Conservation (phyloP, 2,113 vertebrate genomes). For the Stigmatopora nigra region DNA sequence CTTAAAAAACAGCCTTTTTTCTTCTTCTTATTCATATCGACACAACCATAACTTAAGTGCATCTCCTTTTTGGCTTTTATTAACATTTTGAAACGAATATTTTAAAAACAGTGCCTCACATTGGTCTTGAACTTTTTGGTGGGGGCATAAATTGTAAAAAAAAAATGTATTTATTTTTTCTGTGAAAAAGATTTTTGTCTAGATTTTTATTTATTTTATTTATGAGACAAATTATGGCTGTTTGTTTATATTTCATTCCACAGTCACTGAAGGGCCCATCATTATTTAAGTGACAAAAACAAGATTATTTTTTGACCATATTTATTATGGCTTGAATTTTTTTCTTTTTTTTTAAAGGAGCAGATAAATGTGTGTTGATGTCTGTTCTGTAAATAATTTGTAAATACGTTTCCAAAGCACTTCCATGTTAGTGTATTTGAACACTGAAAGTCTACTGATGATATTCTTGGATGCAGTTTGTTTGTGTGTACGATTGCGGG, state of each 20-base stretch:
- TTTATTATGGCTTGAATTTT: conserved; percentile 60
- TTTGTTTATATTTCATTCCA: conserved; percentile 72
- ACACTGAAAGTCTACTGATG: conserved; percentile 67
- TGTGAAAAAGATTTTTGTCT: conserved; percentile 37
- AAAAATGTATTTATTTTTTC: conserved; percentile 66
- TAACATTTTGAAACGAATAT: neutral
- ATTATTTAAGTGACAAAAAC: conserved; percentile 56
- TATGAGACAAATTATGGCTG: conserved; percentile 73
- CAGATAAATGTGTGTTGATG: conserved; percentile 46
- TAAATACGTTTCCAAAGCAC: conserved; percentile 67
- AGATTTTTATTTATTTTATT: conserved; percentile 92
- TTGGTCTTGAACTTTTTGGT: conserved; percentile 43
- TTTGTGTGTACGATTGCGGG: conserved; percentile 21
- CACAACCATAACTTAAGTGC: conserved; percentile 45
- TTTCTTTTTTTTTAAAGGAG: conserved; percentile 41
- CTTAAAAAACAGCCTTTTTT: conserved; percentile 40
- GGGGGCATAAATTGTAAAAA: conserved; percentile 56
- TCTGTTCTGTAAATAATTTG: conserved; percentile 55
- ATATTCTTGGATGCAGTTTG: conserved; percentile 27
- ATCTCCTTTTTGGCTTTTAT: conserved; percentile 68
- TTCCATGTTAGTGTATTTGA: conserved; percentile 66
- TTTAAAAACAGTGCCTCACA: conserved; percentile 51
- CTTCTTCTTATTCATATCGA: conserved; percentile 10
- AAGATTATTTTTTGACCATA: conserved; percentile 45
- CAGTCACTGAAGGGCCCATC: conserved; percentile 68